These are phyloP conservation scores for Micromussa lordhowensis DNA, from an alignment of 92 coral and sea anemone species.

Conservation along the genomic window DNA sequence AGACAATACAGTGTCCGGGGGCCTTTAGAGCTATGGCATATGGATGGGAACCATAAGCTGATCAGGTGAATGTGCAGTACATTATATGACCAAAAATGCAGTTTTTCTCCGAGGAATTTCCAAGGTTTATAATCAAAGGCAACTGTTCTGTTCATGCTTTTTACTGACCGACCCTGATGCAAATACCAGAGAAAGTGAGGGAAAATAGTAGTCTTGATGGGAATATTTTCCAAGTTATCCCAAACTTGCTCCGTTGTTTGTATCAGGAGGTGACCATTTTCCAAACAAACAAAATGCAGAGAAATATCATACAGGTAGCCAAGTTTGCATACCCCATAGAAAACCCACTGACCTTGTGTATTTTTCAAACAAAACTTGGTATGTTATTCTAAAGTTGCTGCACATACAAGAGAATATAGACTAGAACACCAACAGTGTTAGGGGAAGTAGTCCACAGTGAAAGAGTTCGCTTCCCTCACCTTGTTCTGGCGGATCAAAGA, in stretches of 20 bases:
- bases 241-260: conserved; percentile 16
- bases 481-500: conserved; percentile 12
- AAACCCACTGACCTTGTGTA: conserved; percentile 8
- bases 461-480: conserved; percentile 8
- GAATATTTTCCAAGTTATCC: conserved; percentile 16
- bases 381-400: conserved; percentile 18
- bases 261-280: conserved; percentile 19
- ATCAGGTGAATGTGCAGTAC: conserved; percentile 48
- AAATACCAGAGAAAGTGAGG: conserved; percentile 26
- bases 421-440: conserved; percentile 28
- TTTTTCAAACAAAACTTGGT: background rate
- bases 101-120: conserved; percentile 20
- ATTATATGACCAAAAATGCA: conserved; percentile 25
- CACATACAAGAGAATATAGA: conserved; percentile 19
- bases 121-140: conserved; percentile 24
- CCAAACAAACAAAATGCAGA: conserved; percentile 18
- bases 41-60: conserved; percentile 51
- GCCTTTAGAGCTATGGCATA: conserved; percentile 61
- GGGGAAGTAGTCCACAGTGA: conserved; percentile 18
- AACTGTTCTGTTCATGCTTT: conserved; percentile 32
- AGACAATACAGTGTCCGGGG: conserved; percentile 48
- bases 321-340: conserved; percentile 19
- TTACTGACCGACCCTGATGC: conserved; percentile 29
- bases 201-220: conserved; percentile 17
- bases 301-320: conserved; percentile 26